Base-by-base conservation (phyloP, 2,113 vertebrate species). In the Archocentrus centrarchus region DNA sequence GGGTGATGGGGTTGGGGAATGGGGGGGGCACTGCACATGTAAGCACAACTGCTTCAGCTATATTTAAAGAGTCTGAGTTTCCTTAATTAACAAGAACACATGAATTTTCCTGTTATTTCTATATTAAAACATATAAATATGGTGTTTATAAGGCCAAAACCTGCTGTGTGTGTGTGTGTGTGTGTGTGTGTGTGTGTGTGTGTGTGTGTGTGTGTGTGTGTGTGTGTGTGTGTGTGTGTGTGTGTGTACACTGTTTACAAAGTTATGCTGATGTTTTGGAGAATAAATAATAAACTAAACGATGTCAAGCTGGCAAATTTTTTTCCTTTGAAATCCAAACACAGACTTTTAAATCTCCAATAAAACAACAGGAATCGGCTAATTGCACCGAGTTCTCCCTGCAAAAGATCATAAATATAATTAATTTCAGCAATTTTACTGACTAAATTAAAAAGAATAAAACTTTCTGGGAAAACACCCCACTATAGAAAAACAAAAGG, bases 391-490 rank as follows among this genome's bases (percentile, higher is more conserved):
- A 17, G 44, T 73, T 73, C 68, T 53, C 27, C 68, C 47, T 14
- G 47, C 17, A 14, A 50, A 70, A 0, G 66, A 70, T 70, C 41
- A 30, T 60, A 57, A 57, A 63, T 44, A 32, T 32, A 14, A 58
- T 47, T 27, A 5, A 78, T 77, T 82, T 55, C 58, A 61, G 11
- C 1, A 30, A 39, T 39, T 88, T 68, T 70, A 85, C 32, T 7
- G 50, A 60, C 39, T 61, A 75, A 47, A 75, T 60, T 30, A 83
- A 75, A 80, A 81, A 37, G 18, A 76, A 55, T n/a, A 60, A 66
- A 80, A 18, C n/a, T 32, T 39, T 41, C 39, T 78, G 44, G 61
- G 79, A 39, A 61, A 50, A 91, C 61, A 84, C 88, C 58, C 4
- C 11, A 0, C 79, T 44, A 30, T 18, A 61, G 70, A 77, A 86